Conservation (phyloP, 2,797 vertebrate genomes). For the Gymnoscopelus braueri region DNA sequence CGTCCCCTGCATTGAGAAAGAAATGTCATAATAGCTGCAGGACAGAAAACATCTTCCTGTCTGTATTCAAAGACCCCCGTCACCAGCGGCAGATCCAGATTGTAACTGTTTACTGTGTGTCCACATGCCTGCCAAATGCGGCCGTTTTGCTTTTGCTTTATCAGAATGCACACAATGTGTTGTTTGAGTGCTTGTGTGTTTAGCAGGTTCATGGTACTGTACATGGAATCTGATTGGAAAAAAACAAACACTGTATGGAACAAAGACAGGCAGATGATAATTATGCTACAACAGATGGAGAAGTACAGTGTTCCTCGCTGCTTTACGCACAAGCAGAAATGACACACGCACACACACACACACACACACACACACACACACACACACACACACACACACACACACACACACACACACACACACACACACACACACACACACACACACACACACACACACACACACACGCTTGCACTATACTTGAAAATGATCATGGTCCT, state of each 20-base stretch:
- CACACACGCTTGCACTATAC: not conserved
- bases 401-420: too few species aligned
- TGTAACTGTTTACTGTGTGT: slow-evolving; percentile 20
- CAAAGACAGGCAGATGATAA: slow-evolving; percentile 13
- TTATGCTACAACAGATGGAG: slow-evolving; percentile 10
- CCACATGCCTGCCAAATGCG: slow-evolving; percentile 13
- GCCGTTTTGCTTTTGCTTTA: slow-evolving; percentile 6
- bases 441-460: too few species aligned
- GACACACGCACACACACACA: not conserved
- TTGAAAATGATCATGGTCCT: too few species aligned
- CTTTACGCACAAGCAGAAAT: not conserved
- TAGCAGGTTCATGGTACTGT: not conserved
- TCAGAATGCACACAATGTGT: slow-evolving; percentile 21
- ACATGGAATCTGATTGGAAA: slow-evolving; percentile 27
- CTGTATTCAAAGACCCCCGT: not conserved
- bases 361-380: too few species aligned
- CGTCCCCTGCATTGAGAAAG: slow-evolving; percentile 32
- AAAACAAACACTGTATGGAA: slow-evolving; percentile 15
- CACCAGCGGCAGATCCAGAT: slow-evolving; percentile 25
- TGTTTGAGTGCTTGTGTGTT: slow-evolving; percentile 26
- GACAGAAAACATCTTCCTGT: slow-evolving; percentile 18
- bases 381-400: too few species aligned
- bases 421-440: too few species aligned
- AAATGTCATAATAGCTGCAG: slow-evolving; percentile 47
- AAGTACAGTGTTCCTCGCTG: not conserved